A percentile compares a stretch with the other conserved stretches of the same genome.
Conservation (phyloP, 2,888 invertebrate genomes). For the Campoletis raptor region DNA sequence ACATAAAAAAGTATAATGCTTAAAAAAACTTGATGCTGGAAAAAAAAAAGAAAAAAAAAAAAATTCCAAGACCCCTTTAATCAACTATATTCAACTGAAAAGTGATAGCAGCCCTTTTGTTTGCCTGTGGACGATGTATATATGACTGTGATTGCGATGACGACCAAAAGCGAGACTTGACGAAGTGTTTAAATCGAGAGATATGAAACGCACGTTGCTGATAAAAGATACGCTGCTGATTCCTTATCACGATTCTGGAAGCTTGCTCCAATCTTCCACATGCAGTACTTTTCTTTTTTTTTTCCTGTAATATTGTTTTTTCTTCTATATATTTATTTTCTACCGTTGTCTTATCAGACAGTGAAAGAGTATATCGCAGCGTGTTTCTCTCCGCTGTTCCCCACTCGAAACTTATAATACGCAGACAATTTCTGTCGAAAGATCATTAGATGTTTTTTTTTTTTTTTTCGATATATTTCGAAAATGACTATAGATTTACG, state of each 20-base stretch:
- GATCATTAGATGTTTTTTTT: neutral
- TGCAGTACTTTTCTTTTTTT: conserved; percentile 3
- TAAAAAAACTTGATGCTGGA: neutral
- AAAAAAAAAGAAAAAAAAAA: neutral
- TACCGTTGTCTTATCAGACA: conserved; percentile 45
- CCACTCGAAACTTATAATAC: neutral
- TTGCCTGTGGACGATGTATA: neutral
- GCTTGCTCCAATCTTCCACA: conserved; percentile 19
- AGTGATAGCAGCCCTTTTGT: neutral
- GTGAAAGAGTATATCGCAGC: neutral
- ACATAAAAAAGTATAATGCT: neutral
- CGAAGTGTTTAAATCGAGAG: conserved; percentile 47
- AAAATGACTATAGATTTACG: neutral
- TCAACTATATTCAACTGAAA: neutral
- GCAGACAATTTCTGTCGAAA: neutral
- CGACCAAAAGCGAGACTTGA: conserved; percentile 6
- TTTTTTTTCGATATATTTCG: neutral
- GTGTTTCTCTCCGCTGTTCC: neutral
- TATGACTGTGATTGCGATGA: conserved; percentile 16
- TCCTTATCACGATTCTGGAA: conserved; percentile 63
- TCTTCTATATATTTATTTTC: conserved; percentile 13
- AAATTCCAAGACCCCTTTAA: neutral
- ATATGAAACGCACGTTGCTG: conserved; percentile 60
- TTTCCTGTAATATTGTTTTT: neutral
- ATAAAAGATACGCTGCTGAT: conserved; percentile 44